Percentiles rank a stretch among this genome's conserved stretches.
phyloP scores from a whole-genome alignment of 2,113 vertebrate genomes.

The Coreoperca whiteheadi region DNA sequence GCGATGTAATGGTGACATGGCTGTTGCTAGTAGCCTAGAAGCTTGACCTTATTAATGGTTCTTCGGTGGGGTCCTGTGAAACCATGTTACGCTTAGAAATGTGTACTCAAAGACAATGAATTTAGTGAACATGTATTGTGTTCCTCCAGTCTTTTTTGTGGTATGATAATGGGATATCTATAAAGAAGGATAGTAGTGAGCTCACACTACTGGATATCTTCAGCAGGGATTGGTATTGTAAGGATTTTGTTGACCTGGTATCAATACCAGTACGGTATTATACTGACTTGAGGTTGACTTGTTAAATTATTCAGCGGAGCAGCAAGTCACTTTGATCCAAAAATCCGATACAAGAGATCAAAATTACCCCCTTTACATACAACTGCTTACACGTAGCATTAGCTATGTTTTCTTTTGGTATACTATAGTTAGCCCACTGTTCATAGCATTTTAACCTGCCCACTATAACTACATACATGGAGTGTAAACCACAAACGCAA shows the following conservation, averaged over 20 bases:
- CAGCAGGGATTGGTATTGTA: neutral
- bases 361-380: neutral
- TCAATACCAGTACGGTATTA: neutral
- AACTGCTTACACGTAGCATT: too few species aligned
- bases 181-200: neutral
- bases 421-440: neutral
- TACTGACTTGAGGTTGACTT: neutral
- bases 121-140: too few species aligned
- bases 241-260: neutral
- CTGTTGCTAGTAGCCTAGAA: neutral
- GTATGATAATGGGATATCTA: neutral
- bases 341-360: neutral
- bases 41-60: neutral
- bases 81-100: neutral
- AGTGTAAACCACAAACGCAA: neutral
- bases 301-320: neutral
- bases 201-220: neutral
- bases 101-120: neutral
- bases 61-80: neutral
- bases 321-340: neutral
- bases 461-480: too few species aligned
- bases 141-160: neutral
- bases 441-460: too few species aligned
- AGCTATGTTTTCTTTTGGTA: neutral
- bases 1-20: neutral